These are phyloP conservation scores for Xylocopa sonorina DNA, from an alignment of 1,140 invertebrate species.

Conservation along the genomic window DNA sequence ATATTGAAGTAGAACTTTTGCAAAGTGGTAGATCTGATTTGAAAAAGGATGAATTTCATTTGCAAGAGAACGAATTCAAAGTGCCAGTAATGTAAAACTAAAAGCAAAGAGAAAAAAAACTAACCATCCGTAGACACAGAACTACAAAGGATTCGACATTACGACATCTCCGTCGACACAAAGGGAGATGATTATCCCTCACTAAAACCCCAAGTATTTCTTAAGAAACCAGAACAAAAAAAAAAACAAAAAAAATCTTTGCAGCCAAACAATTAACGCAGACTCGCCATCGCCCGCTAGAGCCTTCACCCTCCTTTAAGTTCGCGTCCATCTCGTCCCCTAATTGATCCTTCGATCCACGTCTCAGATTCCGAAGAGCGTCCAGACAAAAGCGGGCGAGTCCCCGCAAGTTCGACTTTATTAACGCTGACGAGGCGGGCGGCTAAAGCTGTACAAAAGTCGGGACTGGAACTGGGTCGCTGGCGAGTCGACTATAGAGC, in stretches of 20 bases:
- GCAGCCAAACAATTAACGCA: background rate
- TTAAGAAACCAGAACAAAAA: background rate
- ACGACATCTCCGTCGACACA: no score
- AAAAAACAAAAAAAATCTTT: background rate
- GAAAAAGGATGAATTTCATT: no score
- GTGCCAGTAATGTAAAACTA: no score
- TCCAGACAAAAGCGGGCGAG: conserved; percentile 13
- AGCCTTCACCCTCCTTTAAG: background rate
- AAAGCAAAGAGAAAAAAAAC: no score
- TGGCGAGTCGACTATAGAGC: background rate
- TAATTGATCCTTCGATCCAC: conserved; percentile 43
- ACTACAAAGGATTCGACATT: no score
- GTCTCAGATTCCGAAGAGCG: conserved; percentile 26
- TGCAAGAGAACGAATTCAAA: no score
- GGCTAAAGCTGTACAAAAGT: conserved; percentile 19
- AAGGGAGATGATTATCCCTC: background rate
- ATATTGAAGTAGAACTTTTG: no score
- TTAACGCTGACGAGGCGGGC: conserved; percentile 21
- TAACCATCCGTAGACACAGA: no score
- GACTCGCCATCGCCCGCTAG: background rate
- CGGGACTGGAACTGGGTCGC: conserved; percentile 8
- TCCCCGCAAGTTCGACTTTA: conserved; percentile 8
- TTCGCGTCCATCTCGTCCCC: conserved; percentile 9
- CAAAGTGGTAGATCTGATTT: no score
- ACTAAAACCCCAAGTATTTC: background rate